These are phyloP conservation scores for Orthonevra nobilis DNA, from an alignment of 2,888 invertebrate species.

Conservation along the genomic window DNA sequence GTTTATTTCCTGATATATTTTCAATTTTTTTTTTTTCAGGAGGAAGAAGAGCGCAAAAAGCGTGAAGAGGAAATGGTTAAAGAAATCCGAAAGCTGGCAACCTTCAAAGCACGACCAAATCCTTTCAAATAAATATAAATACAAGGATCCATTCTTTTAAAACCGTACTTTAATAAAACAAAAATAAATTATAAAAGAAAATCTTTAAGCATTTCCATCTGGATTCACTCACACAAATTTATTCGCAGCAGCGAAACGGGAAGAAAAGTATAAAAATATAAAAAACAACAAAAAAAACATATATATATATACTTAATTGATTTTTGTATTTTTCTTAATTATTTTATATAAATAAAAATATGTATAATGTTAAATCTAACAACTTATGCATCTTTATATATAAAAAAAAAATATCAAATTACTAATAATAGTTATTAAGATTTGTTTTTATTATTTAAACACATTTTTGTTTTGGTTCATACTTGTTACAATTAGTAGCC, in stretches of 20 bases:
- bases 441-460: conserved; percentile 27
- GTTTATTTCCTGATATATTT: too few species aligned
- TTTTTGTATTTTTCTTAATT: conserved; percentile 54
- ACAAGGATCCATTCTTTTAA: conserved; percentile 54
- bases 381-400: conserved; percentile 50
- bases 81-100: conserved; percentile 76
- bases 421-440: conserved; percentile 63
- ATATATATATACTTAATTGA: conserved; percentile 50
- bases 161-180: too few species aligned
- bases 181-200: too few species aligned
- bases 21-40: conserved; percentile 74
- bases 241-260: conserved; percentile 5
- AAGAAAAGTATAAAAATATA: conserved; percentile 3
- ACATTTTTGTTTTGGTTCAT: conserved; percentile 53
- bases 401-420: conserved; percentile 55
- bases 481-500: too few species aligned
- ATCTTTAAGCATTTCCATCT: too few species aligned
- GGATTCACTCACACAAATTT: background rate
- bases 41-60: conserved; percentile 76
- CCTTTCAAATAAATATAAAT: conserved; percentile 76
- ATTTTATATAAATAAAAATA: conserved; percentile 47
- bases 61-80: conserved; percentile 75
- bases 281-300: conserved; percentile 27
- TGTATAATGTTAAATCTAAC: too few species aligned
- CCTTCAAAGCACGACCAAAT: conserved; percentile 79